These are phyloP conservation scores for Porites australiensis DNA, from an alignment of 64 coral and sea anemone species.

Conservation along the genomic window DNA sequence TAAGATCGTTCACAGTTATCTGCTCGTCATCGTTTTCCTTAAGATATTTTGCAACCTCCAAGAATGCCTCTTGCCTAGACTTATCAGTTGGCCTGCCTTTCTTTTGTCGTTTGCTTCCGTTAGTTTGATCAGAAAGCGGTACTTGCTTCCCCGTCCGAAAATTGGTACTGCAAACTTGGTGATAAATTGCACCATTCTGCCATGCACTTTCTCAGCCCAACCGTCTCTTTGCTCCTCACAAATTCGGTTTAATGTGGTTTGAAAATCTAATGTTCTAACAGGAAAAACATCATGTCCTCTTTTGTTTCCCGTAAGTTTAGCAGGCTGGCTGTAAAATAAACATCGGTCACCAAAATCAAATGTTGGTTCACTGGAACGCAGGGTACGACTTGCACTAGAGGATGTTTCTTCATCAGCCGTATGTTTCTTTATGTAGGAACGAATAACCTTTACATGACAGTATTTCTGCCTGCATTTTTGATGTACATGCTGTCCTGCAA, in stretches of 20 bases:
- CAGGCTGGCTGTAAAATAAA: conserved; percentile 28
- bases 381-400: neutral
- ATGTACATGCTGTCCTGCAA: too few relatives aligned
- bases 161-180: conserved; percentile 37
- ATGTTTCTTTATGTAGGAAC: too few relatives aligned
- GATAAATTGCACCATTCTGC: conserved; percentile 39
- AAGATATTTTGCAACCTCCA: too few relatives aligned
- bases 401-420: too few relatives aligned
- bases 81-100: too few relatives aligned
- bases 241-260: neutral
- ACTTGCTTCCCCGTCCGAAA: conserved; percentile 23
- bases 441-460: too few relatives aligned
- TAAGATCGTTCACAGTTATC: too few relatives aligned
- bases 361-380: neutral
- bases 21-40: too few relatives aligned
- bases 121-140: neutral
- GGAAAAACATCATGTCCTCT: conserved; percentile 37
- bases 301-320: conserved; percentile 20
- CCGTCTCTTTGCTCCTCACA: conserved; percentile 21
- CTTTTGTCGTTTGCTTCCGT: too few relatives aligned
- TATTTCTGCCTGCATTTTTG: too few relatives aligned
- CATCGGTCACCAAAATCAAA: conserved; percentile 26
- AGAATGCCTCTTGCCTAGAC: too few relatives aligned
- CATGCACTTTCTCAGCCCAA: neutral
- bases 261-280: conserved; percentile 34